Evolutionary conservation across 1,140 invertebrate species (phyloP).

Genomic region (Eueides isabella): DNA sequence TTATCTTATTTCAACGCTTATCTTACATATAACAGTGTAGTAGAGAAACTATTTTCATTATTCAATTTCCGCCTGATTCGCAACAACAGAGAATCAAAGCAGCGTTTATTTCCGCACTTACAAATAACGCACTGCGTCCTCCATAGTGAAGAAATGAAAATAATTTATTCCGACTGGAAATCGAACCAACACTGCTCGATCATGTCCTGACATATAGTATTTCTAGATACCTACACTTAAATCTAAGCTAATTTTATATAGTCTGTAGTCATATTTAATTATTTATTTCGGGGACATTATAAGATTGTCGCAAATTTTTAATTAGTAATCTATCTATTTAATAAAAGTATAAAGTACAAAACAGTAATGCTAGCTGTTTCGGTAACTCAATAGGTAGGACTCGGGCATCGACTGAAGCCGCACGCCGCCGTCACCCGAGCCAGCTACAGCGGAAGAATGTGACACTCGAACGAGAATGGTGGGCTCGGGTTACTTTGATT

Average conservation of each 20-base stretch:
- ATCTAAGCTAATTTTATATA: neutral
- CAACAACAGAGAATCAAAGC: no score
- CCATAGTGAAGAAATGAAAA: no score
- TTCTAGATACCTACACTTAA: neutral
- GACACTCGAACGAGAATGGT: neutral
- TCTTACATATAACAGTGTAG: no score
- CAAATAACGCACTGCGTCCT: no score
- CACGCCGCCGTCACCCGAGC: conserved; percentile 25
- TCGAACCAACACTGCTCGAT: no score
- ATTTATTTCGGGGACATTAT: neutral
- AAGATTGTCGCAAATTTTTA: neutral
- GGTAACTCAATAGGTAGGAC: conserved; percentile 19
- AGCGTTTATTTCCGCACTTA: no score
- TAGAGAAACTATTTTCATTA: no score
- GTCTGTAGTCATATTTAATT: neutral
- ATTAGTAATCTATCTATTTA: conserved; percentile 10
- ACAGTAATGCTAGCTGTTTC: conserved; percentile 19
- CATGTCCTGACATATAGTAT: no score
- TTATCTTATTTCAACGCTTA: no score
- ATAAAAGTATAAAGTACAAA: neutral
- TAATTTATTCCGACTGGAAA: no score
- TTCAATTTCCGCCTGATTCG: no score
- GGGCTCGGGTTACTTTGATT: conserved; percentile 25
- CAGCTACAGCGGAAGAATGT: conserved; percentile 26
- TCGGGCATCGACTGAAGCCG: conserved; percentile 25